Evolutionary conservation across 2,888 invertebrate species (phyloP).

Genomic region (Agrypnus murinus): DNA sequence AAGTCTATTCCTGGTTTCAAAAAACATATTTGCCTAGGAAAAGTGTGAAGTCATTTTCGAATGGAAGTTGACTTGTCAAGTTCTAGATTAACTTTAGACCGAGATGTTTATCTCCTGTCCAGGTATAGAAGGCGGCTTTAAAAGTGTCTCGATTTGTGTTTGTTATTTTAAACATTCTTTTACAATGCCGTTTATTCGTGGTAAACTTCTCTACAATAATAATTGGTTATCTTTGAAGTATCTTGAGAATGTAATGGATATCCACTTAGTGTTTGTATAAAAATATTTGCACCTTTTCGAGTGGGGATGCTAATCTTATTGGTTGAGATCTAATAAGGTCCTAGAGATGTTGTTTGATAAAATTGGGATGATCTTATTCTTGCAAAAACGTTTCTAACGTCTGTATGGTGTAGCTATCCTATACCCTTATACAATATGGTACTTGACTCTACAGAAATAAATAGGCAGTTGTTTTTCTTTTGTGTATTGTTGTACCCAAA

Average conservation of each 20-base stretch:
- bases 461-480: too few species aligned
- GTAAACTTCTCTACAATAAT: conserved; percentile 22
- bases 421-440: too few species aligned
- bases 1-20: too few species aligned
- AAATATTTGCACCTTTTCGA: too few species aligned
- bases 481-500: too few species aligned
- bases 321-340: too few species aligned
- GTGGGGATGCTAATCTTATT: too few species aligned
- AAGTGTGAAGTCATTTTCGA: conserved; percentile 35
- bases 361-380: too few species aligned
- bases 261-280: not conserved
- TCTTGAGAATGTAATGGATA: conserved; percentile 39
- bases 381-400: too few species aligned
- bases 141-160: conserved; percentile 45
- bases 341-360: too few species aligned
- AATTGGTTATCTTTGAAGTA: conserved; percentile 34
- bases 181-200: conserved; percentile 35
- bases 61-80: conserved; percentile 42
- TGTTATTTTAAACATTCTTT: conserved; percentile 45
- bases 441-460: too few species aligned
- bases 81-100: conserved; percentile 43
- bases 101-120: conserved; percentile 44
- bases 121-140: conserved; percentile 44
- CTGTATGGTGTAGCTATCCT: too few species aligned
- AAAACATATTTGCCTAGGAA: not conserved